Evolutionary conservation across 2,888 invertebrate species (phyloP).

Genomic region (Octonoba sinensis): DNA sequence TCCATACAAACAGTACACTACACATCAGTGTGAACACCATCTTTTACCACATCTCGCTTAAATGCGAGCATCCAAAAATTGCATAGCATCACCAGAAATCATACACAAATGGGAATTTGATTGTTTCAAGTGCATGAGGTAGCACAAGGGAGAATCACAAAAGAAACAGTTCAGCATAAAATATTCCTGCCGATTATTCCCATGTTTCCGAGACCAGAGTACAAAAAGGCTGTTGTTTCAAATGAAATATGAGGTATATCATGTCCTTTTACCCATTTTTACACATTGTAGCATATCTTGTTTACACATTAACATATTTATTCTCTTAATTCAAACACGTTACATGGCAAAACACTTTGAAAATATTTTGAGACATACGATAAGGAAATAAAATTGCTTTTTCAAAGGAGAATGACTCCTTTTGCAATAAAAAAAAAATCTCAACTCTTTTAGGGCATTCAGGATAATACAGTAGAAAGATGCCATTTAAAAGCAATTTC

Average conservation of each 20-base stretch:
- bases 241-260: constrained; percentile 53
- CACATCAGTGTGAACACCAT: constrained; percentile 12
- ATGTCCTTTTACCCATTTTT: constrained; percentile 8
- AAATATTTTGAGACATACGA: background rate
- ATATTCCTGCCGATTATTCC: constrained; percentile 38
- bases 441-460: no score
- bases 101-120: constrained; percentile 28
- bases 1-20: background rate
- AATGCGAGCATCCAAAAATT: constrained; percentile 14
- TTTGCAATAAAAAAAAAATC: no score
- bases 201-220: constrained; percentile 18
- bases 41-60: background rate
- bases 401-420: no score
- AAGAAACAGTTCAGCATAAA: constrained; percentile 6
- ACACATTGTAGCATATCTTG: background rate
- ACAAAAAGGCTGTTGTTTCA: constrained; percentile 25
- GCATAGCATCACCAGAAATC: constrained; percentile 15
- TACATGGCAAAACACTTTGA: background rate
- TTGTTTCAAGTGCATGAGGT: constrained; percentile 57
- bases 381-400: no score
- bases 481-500: no score
- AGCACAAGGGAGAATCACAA: constrained; percentile 37
- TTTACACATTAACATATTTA: no score
- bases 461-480: no score
- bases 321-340: no score